Conservation (phyloP, 1,140 invertebrate species). For the Drosophila bocqueti region DNA sequence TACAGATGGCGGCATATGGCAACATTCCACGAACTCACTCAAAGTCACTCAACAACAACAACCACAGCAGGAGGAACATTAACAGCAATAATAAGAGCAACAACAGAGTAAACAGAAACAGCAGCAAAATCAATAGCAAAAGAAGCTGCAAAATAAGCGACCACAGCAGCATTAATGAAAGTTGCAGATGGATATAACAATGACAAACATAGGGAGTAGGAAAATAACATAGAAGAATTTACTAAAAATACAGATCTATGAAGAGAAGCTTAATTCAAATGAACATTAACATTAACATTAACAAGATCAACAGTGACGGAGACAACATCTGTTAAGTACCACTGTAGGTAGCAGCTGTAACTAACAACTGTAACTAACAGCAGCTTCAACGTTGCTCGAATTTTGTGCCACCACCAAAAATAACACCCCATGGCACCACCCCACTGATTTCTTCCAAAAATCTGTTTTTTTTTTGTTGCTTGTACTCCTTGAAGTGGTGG, state of each 20-base stretch:
- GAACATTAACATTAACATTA: neutral
- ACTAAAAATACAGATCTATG: neutral
- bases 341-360: neutral
- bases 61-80: conserved; percentile 13
- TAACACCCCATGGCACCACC: conserved; percentile 37
- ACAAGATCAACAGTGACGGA: neutral
- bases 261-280: neutral
- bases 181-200: neutral
- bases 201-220: neutral
- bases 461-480: conserved; percentile 42
- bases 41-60: conserved; percentile 44
- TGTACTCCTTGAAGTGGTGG: conserved; percentile 14
- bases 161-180: neutral
- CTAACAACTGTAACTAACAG: neutral
- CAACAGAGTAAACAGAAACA: conserved; percentile 6
- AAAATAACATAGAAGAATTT: neutral
- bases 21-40: conserved; percentile 74
- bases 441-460: conserved; percentile 45
- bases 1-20: conserved; percentile 76
- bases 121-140: conserved; percentile 10
- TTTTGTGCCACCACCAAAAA: conserved; percentile 59
- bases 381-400: conserved; percentile 44
- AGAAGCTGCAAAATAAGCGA: conserved; percentile 3
- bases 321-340: neutral
- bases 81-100: conserved; percentile 2